Percentiles rank a stretch among this genome's conserved stretches.
phyloP scores from a whole-genome alignment of 2,888 invertebrate genomes.

The Nematopogon swammerdamellus region DNA sequence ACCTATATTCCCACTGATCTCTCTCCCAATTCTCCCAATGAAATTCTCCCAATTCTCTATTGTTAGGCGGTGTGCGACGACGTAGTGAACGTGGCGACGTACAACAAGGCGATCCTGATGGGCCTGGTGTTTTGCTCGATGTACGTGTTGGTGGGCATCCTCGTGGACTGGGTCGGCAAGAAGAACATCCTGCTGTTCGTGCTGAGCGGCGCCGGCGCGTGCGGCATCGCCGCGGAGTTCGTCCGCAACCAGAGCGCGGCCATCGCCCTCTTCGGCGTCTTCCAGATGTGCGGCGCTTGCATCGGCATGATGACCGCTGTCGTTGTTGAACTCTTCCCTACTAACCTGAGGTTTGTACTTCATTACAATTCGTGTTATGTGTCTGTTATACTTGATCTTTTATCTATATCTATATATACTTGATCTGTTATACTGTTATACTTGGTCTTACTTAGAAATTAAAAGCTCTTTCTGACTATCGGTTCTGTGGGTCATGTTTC shows the following conservation, averaged over 20 bases:
- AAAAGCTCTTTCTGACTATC: no score
- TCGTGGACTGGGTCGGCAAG: conserved; percentile 52
- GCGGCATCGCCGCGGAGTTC: conserved; percentile 59
- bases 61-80: conserved; percentile 42
- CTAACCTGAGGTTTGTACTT: conserved; percentile 37
- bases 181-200: conserved; percentile 50
- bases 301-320: conserved; percentile 57
- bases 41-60: no score
- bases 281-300: conserved; percentile 55
- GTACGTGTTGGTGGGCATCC: conserved; percentile 61
- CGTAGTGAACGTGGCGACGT: conserved; percentile 58
- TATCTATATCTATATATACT: no score
- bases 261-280: conserved; percentile 54
- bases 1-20: no score
- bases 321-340: conserved; percentile 57
- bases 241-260: conserved; percentile 54
- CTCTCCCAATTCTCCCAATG: no score
- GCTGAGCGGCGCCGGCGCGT: conserved; percentile 49
- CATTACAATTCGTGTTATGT: not conserved
- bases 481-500: no score
- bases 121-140: conserved; percentile 63
- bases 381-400: no score
- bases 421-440: no score
- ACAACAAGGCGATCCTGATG: conserved; percentile 63
- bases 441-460: no score